Percentiles rank a stretch among this genome's conserved stretches.
phyloP scores from a whole-genome alignment of 2,888 invertebrate genomes.

The Linnaemya tessellans region DNA sequence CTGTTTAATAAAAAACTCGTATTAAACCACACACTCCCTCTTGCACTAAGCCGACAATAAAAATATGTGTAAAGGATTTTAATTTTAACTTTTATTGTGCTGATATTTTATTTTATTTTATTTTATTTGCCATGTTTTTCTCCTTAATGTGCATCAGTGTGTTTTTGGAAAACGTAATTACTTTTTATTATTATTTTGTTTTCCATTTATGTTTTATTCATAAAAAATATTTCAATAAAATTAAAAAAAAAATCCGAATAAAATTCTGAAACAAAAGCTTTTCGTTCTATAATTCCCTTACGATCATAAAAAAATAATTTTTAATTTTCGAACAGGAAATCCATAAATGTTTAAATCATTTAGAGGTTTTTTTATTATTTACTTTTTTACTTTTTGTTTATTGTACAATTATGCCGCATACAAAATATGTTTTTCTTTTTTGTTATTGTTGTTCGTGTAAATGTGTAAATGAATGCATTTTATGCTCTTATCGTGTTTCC shows the following conservation, averaged over 20 bases:
- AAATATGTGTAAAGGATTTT: conserved; percentile 48
- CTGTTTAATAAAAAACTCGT: neutral
- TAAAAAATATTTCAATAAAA: conserved; percentile 6
- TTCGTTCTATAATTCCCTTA: neutral
- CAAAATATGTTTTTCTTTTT: neutral
- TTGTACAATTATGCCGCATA: neutral
- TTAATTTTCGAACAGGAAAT: conserved; percentile 63
- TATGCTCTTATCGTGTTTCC: neutral
- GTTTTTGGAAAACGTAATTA: conserved; percentile 57
- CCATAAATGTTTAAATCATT: conserved; percentile 67
- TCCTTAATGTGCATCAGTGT: neutral
- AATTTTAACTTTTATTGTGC: conserved; percentile 23
- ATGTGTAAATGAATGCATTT: neutral
- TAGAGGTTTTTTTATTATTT: conserved; percentile 34
- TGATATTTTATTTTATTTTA: neutral
- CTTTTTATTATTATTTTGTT: conserved; percentile 60
- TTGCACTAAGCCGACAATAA: conserved; percentile 13
- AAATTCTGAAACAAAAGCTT: conserved; percentile 36
- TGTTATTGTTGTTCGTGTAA: too few species aligned
- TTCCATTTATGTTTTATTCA: neutral
- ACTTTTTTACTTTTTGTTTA: neutral
- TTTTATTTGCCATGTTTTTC: neutral
- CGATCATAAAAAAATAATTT: conserved; percentile 25
- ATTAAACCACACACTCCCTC: conserved; percentile 8
- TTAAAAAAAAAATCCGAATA: conserved; percentile 5